Base-by-base conservation (phyloP, 2,888 invertebrate genomes). In the Lagria hirta region DNA sequence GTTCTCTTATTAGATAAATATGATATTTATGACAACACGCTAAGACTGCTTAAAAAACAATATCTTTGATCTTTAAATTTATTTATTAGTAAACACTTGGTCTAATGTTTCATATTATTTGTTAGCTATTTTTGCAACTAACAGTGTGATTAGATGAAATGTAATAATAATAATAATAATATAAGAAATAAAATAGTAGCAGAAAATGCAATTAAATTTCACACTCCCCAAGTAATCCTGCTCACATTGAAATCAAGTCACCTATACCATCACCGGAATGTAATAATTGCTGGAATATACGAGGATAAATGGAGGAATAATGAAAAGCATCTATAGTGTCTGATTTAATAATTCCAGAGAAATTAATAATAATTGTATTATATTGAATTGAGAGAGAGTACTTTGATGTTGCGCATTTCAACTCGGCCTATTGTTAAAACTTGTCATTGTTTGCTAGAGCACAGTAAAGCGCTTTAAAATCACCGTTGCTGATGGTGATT, bases 291-390 rank as follows among this genome's bases (percentile, higher is more conserved):
- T n/a, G n/a, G 55, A 52, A 50, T 55, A 55, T 57, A 60, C 57
- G 54, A 49, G 54, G 58, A 60, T 59, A 61, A 62, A 62, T 62
- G 60, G 55, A n/a, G n/a, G n/a, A 41, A 59, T 59, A 61, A 62
- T 60, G 57, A 58, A 55, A 55, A 52, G 58, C 57, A 60, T 63
- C 63, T 57, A 58, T 57, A 58, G 58, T 57, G 60, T 58, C 62
- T 68, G 66, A 71, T 69, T 71, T 69, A 68, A 68, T 68, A 68
- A 69, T 69, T 69, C 64, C 64, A 58, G 58, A 61, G 67, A 70
- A 68, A 68, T 69, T 69, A 69, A 63, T 70, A 70, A 68, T 68
- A 69, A 70, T 68, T 69, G 67, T 68, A 66, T 67, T 65, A 64
- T 59, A 69, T 64, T 68, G 65, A 66, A 68, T 64, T 59, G 65